A percentile compares a stretch with the other conserved stretches of the same genome.
Conservation (phyloP, 30 jellyfish, hydroid and myxozoan genomes). For the Mastigias papua region DNA sequence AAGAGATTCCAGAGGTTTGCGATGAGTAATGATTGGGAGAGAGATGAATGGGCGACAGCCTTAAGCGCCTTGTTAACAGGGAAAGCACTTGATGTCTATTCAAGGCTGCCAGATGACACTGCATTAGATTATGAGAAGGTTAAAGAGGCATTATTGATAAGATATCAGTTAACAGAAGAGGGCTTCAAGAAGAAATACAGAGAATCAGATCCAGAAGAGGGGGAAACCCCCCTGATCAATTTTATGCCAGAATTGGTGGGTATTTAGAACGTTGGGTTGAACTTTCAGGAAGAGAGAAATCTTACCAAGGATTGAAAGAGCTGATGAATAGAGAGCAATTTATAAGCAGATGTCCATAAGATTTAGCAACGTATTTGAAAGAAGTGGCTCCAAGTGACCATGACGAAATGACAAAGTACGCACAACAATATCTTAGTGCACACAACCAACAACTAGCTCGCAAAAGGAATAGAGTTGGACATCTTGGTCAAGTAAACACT, state of each 20-base stretch:
- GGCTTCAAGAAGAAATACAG: slow-evolving; percentile 46
- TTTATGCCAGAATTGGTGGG: slow-evolving; percentile 56
- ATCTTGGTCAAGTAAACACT: background rate
- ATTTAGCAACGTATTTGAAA: slow-evolving; percentile 29
- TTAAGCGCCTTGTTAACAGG: slow-evolving; percentile 62
- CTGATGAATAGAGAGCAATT: slow-evolving; percentile 44
- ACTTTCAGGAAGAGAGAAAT: slow-evolving; percentile 49
- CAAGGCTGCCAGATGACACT: slow-evolving; percentile 55
- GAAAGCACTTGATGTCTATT: slow-evolving; percentile 61
- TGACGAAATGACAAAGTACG: slow-evolving; percentile 37
- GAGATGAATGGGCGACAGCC: slow-evolving; percentile 55
- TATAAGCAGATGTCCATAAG: slow-evolving; percentile 46
- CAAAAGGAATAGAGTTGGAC: slow-evolving; percentile 46
- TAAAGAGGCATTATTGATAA: slow-evolving; percentile 45
- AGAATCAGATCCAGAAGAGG: slow-evolving; percentile 68
- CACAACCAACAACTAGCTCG: slow-evolving; percentile 35
- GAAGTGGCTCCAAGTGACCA: slow-evolving; percentile 16
- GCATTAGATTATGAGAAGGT: slow-evolving; percentile 61
- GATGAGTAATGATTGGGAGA: slow-evolving; percentile 53
- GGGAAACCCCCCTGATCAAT: slow-evolving; percentile 59
- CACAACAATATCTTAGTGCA: slow-evolving; percentile 57
- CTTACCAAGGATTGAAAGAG: slow-evolving; percentile 51
- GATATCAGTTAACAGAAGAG: slow-evolving; percentile 61
- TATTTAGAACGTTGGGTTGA: slow-evolving; percentile 56
- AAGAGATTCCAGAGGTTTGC: slow-evolving; percentile 75